Percentiles rank a stretch among this genome's conserved stretches.
Evolutionary conservation across 2,113 vertebrate genomes (phyloP).

Genomic region (Origma solitaria): DNA sequence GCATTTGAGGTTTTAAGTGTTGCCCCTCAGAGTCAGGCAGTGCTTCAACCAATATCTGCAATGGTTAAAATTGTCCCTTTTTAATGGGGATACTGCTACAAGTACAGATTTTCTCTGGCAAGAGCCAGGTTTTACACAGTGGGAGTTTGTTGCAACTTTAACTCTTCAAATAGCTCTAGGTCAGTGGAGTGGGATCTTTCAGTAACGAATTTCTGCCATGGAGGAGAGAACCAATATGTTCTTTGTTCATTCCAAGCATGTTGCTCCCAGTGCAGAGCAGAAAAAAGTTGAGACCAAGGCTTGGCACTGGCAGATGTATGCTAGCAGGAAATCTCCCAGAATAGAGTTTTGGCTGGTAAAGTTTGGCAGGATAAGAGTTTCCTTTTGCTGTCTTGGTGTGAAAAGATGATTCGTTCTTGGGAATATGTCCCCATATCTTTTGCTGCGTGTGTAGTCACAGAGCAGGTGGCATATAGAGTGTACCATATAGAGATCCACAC

Average conservation of each 20-base stretch:
- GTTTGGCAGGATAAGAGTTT: not conserved
- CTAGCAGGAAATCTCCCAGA: not conserved
- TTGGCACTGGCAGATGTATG: not conserved
- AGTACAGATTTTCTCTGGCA: not conserved
- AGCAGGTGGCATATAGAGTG: not conserved
- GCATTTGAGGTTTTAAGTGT: not conserved
- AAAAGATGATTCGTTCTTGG: not conserved
- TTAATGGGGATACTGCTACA: not conserved
- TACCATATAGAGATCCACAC: not conserved
- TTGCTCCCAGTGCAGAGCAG: not conserved
- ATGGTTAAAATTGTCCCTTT: not conserved
- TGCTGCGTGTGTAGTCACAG: not conserved
- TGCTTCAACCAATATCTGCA: not conserved
- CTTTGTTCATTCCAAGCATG: not conserved
- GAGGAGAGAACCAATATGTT: not conserved
- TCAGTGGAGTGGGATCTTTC: not conserved
- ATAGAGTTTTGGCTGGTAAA: not conserved
- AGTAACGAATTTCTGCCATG: not conserved
- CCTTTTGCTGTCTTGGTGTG: not conserved
- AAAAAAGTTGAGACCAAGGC: not conserved
- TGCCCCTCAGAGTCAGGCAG: not conserved
- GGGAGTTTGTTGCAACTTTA: not conserved
- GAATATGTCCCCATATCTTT: not conserved
- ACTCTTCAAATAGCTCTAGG: not conserved
- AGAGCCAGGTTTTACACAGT: not conserved